phyloP scores from a whole-genome alignment of 1,140 invertebrate genomes.

The Rhizoglyphus robini region DNA sequence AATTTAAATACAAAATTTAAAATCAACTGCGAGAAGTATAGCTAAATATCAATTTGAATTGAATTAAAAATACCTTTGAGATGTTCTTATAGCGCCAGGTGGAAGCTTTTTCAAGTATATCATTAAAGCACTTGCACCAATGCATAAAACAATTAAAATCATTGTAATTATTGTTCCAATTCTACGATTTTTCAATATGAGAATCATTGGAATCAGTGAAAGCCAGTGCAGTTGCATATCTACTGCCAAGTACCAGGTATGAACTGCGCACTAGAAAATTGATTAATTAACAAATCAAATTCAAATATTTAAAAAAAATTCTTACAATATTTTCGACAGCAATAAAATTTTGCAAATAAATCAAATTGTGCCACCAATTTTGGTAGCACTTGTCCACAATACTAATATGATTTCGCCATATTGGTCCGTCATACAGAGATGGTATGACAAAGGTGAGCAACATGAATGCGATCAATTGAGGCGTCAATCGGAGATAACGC shows the following conservation, averaged over 20 bases:
- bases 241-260: constrained; percentile 3
- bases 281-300: too few relatives aligned
- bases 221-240: background rate
- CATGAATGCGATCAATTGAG: background rate
- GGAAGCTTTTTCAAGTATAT: background rate
- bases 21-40: too few relatives aligned
- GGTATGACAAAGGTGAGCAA: background rate
- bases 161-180: background rate
- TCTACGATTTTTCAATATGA: background rate
- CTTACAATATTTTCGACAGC: constrained; percentile 29
- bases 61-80: background rate
- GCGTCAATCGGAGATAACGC: background rate
- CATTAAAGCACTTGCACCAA: background rate
- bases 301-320: too few relatives aligned
- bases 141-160: background rate
- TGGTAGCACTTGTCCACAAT: background rate
- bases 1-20: background rate
- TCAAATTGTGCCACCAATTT: background rate
- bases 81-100: background rate
- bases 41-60: too few relatives aligned
- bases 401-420: background rate
- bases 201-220: background rate
- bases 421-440: background rate
- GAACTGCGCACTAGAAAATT: constrained; percentile 9
- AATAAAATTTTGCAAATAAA: background rate